Conservation (phyloP, 1,140 invertebrate species). For the Drosophila chauvacae region DNA sequence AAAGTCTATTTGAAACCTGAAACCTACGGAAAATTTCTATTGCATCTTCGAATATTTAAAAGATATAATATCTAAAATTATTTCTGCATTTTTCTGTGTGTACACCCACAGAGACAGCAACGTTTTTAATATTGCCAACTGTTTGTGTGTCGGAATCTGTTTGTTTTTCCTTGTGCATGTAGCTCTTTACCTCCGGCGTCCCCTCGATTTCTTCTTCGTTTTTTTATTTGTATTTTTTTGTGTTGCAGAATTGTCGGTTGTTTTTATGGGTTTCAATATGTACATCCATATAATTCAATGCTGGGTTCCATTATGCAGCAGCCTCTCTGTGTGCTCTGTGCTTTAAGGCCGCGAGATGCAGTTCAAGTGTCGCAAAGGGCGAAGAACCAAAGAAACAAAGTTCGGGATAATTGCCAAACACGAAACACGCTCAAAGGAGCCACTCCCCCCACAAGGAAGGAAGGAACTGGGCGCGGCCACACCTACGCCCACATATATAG, state of each 20-base stretch:
- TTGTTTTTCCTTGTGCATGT: slow-evolving; percentile 36
- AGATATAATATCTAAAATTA: neutral
- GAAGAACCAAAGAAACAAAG: slow-evolving; percentile 23
- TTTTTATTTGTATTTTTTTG: neutral
- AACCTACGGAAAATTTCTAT: too few species aligned
- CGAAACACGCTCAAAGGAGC: slow-evolving; percentile 36
- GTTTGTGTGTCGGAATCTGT: slow-evolving; percentile 26
- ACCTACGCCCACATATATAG: slow-evolving; percentile 42
- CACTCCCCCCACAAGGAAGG: slow-evolving; percentile 14
- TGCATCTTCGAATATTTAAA: neutral
- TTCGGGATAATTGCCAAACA: slow-evolving; percentile 55
- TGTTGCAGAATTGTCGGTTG: slow-evolving; percentile 29
- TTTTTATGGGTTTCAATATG: slow-evolving; percentile 44
- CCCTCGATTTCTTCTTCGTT: slow-evolving; percentile 7
- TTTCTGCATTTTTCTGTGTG: slow-evolving; percentile 10
- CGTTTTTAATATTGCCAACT: slow-evolving; percentile 46
- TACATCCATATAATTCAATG: slow-evolving; percentile 54
- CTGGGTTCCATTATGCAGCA: slow-evolving; percentile 31
- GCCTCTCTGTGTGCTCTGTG: neutral
- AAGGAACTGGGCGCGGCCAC: slow-evolving; percentile 49
- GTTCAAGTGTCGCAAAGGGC: slow-evolving; percentile 46
- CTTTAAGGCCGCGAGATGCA: slow-evolving; percentile 24
- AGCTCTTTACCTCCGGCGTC: neutral
- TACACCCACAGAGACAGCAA: slow-evolving; percentile 9
- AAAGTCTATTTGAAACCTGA: too few species aligned